Percentiles rank a stretch among this genome's conserved stretches.
phyloP scores from a whole-genome alignment of 2,888 invertebrate species.

The Noctua fimbriata region DNA sequence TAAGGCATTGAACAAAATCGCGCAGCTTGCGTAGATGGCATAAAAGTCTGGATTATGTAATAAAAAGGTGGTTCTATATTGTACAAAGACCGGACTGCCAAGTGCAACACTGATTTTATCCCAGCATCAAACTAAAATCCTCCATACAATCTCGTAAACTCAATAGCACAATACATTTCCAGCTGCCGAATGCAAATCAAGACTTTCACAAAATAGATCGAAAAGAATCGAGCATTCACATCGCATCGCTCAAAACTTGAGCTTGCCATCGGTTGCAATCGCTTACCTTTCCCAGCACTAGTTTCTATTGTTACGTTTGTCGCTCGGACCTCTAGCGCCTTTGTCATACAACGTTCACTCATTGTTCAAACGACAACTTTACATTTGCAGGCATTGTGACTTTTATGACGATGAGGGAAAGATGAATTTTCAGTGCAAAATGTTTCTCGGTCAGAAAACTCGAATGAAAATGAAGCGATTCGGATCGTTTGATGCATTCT shows the following conservation, averaged over 20 bases:
- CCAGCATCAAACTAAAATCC: not conserved
- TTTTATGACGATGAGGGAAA: constrained; percentile 47
- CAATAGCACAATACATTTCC: constrained; percentile 26
- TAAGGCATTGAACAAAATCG: not conserved
- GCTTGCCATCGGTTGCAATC: constrained; percentile 37
- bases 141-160: constrained; percentile 25
- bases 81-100: not conserved
- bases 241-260: constrained; percentile 53
- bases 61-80: not conserved
- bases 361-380: constrained; percentile 62
- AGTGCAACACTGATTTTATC: not conserved
- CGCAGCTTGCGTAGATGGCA: not conserved
- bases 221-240: constrained; percentile 47
- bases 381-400: constrained; percentile 31
- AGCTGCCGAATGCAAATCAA: constrained; percentile 41
- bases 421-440: constrained; percentile 39
- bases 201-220: constrained; percentile 50
- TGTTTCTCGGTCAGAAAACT: constrained; percentile 66
- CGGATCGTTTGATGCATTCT: constrained; percentile 78
- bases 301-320: constrained; percentile 64
- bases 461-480: constrained; percentile 79
- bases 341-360: constrained; percentile 69
- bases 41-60: not conserved
- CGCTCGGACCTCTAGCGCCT: constrained; percentile 67
- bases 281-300: constrained; percentile 59